Conservation (phyloP, 2,888 invertebrate species). For the Physocephala rufipes region DNA sequence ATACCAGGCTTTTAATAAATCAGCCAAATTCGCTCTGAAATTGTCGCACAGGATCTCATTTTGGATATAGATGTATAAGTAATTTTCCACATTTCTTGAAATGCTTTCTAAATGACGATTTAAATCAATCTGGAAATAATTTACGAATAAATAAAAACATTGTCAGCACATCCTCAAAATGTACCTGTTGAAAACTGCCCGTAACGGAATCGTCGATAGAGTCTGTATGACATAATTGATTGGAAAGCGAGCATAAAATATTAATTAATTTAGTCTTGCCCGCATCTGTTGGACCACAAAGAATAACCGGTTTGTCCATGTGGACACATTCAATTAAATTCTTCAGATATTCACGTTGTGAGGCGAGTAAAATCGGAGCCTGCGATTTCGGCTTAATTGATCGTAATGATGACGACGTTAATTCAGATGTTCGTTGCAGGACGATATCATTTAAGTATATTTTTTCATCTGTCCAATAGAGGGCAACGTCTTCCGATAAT, state of each 20-base stretch:
- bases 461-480: conserved; percentile 70
- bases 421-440: conserved; percentile 64
- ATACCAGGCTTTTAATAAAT: conserved; percentile 56
- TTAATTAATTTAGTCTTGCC: conserved; percentile 65
- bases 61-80: conserved; percentile 54
- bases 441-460: conserved; percentile 75
- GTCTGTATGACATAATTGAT: conserved; percentile 60
- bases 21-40: conserved; percentile 38
- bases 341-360: conserved; percentile 76
- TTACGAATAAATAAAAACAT: not conserved
- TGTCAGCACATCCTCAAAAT: not conserved
- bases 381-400: conserved; percentile 55
- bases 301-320: conserved; percentile 91
- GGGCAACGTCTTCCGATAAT: conserved; percentile 68
- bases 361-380: conserved; percentile 67
- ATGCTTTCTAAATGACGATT: conserved; percentile 75
- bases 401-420: too few relatives aligned
- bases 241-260: conserved; percentile 60
- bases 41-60: conserved; percentile 42
- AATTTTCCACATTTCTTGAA: conserved; percentile 59
- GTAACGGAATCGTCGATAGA: conserved; percentile 66
- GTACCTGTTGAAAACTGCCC: conserved; percentile 96
- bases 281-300: conserved; percentile 63
- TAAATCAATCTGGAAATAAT: conserved; percentile 57
- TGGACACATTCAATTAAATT: conserved; percentile 86